phyloP scores from a whole-genome alignment of 92 coral and sea anemone genomes.

The Umimayanthus kanabou region DNA sequence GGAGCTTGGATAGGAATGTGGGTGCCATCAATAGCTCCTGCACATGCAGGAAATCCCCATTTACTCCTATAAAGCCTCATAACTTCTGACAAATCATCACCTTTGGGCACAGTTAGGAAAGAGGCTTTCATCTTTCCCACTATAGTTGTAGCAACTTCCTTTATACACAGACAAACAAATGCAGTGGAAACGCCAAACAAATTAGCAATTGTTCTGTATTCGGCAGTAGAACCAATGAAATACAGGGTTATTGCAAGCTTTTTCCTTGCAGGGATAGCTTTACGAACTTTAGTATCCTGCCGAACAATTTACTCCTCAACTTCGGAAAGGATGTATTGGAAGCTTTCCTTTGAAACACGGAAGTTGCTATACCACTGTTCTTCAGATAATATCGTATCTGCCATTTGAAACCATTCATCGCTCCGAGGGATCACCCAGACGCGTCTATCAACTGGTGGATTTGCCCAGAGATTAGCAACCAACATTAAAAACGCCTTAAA shows the following conservation, averaged over 20 bases:
- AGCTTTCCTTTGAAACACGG: constrained; percentile 23
- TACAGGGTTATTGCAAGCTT: constrained; percentile 60
- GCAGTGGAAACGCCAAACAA: constrained; percentile 60
- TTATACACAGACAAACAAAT: constrained; percentile 60
- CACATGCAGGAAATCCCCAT: constrained; percentile 52
- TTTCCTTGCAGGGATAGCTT: constrained; percentile 50
- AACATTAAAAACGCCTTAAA: not conserved
- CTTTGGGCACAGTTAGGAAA: constrained; percentile 29
- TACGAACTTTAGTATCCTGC: constrained; percentile 57
- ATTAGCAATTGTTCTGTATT: constrained; percentile 61
- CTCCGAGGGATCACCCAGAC: constrained; percentile 1
- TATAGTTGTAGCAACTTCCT: constrained; percentile 53
- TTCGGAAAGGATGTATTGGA: constrained; percentile 12
- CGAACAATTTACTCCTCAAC: constrained; percentile 24
- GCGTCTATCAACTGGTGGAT: constrained; percentile 19
- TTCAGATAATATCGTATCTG: constrained; percentile 13
- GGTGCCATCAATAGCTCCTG: constrained; percentile 46
- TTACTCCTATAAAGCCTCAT: constrained; percentile 34
- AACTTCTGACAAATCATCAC: constrained; percentile 34
- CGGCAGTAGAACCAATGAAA: constrained; percentile 60
- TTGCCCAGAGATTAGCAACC: not conserved
- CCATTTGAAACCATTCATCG: constrained; percentile 32
- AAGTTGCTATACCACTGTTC: constrained; percentile 34
- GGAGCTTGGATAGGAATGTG: constrained; percentile 48
- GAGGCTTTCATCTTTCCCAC: constrained; percentile 15